Percentiles rank a stretch among this genome's conserved stretches.
Conservation (phyloP, 2,888 invertebrate genomes). For the Ophion obscuratus region DNA sequence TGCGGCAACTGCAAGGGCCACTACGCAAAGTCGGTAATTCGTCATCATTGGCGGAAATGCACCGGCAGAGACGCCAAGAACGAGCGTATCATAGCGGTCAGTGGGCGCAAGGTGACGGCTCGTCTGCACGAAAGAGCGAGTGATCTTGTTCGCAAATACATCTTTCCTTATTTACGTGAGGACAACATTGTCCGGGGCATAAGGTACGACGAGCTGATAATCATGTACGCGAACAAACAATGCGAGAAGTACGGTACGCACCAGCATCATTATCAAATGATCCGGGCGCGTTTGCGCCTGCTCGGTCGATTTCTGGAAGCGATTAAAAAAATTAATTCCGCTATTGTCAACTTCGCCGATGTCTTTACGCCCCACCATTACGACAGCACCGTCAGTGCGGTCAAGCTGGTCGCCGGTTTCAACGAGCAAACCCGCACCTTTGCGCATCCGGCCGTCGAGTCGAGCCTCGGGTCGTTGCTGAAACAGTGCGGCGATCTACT, state of each 20-base stretch:
- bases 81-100: slow-evolving; percentile 53
- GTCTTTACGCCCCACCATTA: slow-evolving; percentile 55
- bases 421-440: slow-evolving; percentile 47
- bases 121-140: slow-evolving; percentile 58
- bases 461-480: slow-evolving; percentile 52
- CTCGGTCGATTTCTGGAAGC: slow-evolving; percentile 64
- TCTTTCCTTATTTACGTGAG: slow-evolving; percentile 64
- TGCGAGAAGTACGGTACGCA: slow-evolving; percentile 56
- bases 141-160: slow-evolving; percentile 34
- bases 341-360: slow-evolving; percentile 53
- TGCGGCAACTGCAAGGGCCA: slow-evolving; percentile 59
- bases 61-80: slow-evolving; percentile 1
- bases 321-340: slow-evolving; percentile 49
- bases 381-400: slow-evolving; percentile 43
- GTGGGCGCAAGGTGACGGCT: slow-evolving; percentile 55
- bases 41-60: slow-evolving; percentile 61
- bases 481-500: slow-evolving; percentile 60
- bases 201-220: slow-evolving; percentile 61
- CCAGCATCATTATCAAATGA: slow-evolving; percentile 59
- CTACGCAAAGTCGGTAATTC: slow-evolving; percentile 40
- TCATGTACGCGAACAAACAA: slow-evolving; percentile 64
- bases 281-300: slow-evolving; percentile 62
- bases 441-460: slow-evolving; percentile 50
- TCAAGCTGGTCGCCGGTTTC: slow-evolving; percentile 54
- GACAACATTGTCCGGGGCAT: slow-evolving; percentile 58